Base-by-base conservation (phyloP, 2,113 vertebrate genomes). In the Acrocephalus arundinaceus region DNA sequence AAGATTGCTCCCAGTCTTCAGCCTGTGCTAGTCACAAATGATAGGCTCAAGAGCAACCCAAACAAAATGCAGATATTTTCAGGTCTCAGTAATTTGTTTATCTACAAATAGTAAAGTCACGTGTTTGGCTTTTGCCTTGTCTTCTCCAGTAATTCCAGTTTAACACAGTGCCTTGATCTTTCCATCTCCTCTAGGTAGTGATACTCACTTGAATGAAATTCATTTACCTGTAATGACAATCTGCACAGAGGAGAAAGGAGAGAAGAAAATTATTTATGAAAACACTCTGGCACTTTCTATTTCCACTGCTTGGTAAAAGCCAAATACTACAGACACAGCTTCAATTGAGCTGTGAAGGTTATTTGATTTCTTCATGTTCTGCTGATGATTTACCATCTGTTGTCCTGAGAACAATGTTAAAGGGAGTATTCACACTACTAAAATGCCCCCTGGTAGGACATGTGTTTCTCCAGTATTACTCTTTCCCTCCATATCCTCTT, bases 361-460 rank as follows among this genome's bases (percentile, higher is more conserved):
- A 79, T 70, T 96, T 85, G 67, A 87, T 89, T 94, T 96, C 90
- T 94, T 97, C 48, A 46, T 66, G 39, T 94, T 97, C 91, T 71
- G 51, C 52, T 86, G 86, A 93, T 74, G 27, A 8, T 85, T 87
- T 83, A 54, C 96, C 94, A 96, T 97, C 96, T 97, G 94, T 49
- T 92, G 66, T 57, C 33, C 80, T 92, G 87, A 90, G 89, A 94
- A 78, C 41, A 79, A 83, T 43, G 15, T 85, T 96, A 76, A 96
- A 77, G 75, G 58, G 88, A 96, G 41, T 52, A 43, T 87, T 94
- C 87, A 82, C 59, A 15, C 46, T 20, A 33, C 71, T 66, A 88
- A 96, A 80, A 91, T 52, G 43, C 30, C 85, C 72, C 51, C 81
- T 89, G 13, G 28, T 59, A 74, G 73, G n/a, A 28, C 28, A 33